phyloP scores from a whole-genome alignment of 2,888 invertebrate genomes.

The Rhyacophila evoluta region DNA sequence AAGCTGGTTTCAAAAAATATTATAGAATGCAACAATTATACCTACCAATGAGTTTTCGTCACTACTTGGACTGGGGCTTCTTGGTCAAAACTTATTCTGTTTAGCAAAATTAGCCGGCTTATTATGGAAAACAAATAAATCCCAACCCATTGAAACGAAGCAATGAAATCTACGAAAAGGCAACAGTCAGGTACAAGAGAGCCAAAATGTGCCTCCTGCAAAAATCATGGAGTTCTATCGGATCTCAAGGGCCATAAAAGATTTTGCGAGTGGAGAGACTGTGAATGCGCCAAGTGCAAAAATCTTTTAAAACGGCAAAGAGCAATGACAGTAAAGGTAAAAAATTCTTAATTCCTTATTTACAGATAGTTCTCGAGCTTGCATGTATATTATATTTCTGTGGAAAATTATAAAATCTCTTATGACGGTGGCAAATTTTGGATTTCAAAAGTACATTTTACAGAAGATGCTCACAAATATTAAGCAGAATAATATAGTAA shows the following conservation, averaged over 20 bases:
- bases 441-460: neutral
- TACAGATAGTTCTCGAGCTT: neutral
- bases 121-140: neutral
- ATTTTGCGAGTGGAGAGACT: constrained; percentile 88
- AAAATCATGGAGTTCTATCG: constrained; percentile 91
- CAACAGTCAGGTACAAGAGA: neutral
- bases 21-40: neutral
- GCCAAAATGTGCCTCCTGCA: constrained; percentile 75
- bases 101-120: neutral
- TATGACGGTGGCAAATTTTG: neutral
- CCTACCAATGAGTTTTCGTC: neutral
- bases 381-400: neutral
- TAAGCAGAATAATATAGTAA: neutral
- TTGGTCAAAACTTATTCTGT: neutral
- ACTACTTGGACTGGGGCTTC: neutral
- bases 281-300: constrained; percentile 85
- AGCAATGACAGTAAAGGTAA: constrained; percentile 75
- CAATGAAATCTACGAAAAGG: neutral
- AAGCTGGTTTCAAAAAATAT: constrained; percentile 23
- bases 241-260: constrained; percentile 90
- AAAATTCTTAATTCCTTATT: neutral
- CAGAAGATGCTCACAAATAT: neutral
- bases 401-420: no score
- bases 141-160: neutral
- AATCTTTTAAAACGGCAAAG: constrained; percentile 78